Percentiles rank a stretch among this genome's conserved stretches.
Conservation (phyloP, 2,113 vertebrate species). For the Peucedramus taeniatus region DNA sequence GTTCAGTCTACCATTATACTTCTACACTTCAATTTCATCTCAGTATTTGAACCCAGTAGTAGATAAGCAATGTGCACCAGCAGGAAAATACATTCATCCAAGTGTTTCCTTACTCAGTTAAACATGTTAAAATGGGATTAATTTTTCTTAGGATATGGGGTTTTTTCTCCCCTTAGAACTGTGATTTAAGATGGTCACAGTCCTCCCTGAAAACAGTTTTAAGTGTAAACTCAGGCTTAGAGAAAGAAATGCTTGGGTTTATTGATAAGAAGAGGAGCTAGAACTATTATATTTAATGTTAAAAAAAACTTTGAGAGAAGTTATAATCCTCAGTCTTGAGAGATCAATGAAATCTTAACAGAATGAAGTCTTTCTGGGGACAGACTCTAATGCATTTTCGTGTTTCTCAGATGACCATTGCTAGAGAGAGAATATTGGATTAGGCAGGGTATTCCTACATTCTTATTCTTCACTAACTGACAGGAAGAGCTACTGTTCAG, state of each 20-base stretch:
- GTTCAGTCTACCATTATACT: neutral
- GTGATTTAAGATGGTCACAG: neutral
- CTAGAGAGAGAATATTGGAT: neutral
- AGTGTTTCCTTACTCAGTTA: neutral
- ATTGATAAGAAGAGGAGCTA: neutral
- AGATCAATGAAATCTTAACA: neutral
- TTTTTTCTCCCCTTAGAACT: neutral
- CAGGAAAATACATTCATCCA: neutral
- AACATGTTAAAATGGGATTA: neutral
- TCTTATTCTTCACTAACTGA: neutral
- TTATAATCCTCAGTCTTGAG: neutral
- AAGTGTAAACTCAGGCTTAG: neutral
- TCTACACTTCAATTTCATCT: neutral
- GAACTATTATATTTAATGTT: neutral
- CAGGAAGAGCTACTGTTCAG: neutral
- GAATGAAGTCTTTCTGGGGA: neutral
- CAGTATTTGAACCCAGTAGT: neutral
- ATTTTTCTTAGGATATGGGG: neutral
- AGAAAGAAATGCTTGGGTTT: neutral
- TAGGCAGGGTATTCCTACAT: neutral
- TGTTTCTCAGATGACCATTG: neutral
- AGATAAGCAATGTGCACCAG: neutral
- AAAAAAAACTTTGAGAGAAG: neutral
- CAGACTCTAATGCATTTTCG: neutral
- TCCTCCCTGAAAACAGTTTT: neutral